Evolutionary conservation across 1,140 invertebrate genomes (phyloP), one percentile per base, ranked within the genome.

Genomic region (Zaprionus taronus): DNA sequence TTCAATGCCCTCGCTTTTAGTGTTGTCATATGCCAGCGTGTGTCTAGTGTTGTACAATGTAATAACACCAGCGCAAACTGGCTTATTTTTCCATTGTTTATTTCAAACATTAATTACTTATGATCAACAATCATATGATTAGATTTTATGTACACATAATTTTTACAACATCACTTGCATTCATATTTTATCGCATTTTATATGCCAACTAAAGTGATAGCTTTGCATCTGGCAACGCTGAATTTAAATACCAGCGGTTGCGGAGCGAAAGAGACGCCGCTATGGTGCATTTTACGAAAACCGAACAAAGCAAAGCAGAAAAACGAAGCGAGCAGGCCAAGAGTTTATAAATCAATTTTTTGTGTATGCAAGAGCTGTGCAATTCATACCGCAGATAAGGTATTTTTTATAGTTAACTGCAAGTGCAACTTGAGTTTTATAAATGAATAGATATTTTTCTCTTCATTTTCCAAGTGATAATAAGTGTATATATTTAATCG

Each of bases 331-430:
- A 86, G 38, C 64, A 76, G 73, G 72, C 61, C 77, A 73, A 75
- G 77, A 89, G 75, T 85, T 91, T 91, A 77, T 78, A 91, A 91
- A 91, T 91, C 91, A 91, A 91, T 91, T 91, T 91, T 77, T 91
- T 92, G 86, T 92, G 91, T 92, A 92, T 92, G 86, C 86, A 74
- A 80, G 80, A 85, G 69, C 76, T 78, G 67, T 83, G 72, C 58
- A 76, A 82, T 85, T 68, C 72, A 73, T 73, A 77, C 71, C 67
- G 62, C 81, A 75, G 71, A 72, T 75, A 77, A 89, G 84, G 79
- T 79, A 76, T 78, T 75, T 70, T 55, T 58, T 20, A 38, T 58
- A 28, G 41, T 9, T 60, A 11, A 63, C 20, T 74, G 60, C 64
- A 68, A 73, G 51, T 77, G 70, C 58, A 75, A 31, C n/a, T 67